A percentile compares a stretch with the other conserved stretches of the same genome.
phyloP scores from a whole-genome alignment of 2,113 vertebrate genomes.

The Misgurnus mizolepis region DNA sequence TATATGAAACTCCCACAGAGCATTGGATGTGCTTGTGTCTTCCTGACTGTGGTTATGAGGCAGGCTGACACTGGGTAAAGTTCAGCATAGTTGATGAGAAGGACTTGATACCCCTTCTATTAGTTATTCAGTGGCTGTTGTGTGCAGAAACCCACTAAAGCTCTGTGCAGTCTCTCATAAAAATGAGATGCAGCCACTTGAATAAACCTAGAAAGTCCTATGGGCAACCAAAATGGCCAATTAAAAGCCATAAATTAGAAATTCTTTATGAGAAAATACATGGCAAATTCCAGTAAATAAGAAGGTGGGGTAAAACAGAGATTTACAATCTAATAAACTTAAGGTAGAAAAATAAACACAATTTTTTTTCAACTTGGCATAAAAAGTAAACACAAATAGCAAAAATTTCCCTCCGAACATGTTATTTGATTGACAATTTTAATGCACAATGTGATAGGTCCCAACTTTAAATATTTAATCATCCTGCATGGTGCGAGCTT shows the following conservation, averaged over 20 bases:
- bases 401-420: too few relatives aligned
- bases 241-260: not conserved
- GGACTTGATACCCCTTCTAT: conserved; percentile 26
- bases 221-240: not conserved
- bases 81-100: conserved; percentile 8
- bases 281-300: conserved; percentile 20
- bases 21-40: not conserved
- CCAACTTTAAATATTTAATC: too few relatives aligned
- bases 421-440: too few relatives aligned
- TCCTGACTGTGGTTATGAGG: not conserved
- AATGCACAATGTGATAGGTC: too few relatives aligned
- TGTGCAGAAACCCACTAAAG: conserved; percentile 12
- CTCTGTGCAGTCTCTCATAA: conserved; percentile 28
- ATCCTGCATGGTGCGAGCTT: too few relatives aligned
- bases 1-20: conserved; percentile 3
- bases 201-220: not conserved
- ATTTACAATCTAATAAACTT: conserved; percentile 53
- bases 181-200: conserved; percentile 30
- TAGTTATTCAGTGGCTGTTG: conserved; percentile 40
- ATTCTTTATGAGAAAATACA: conserved; percentile 1
- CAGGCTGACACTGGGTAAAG: conserved; percentile 2
- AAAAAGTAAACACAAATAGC: too few relatives aligned
- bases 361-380: too few relatives aligned
- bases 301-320: not conserved
- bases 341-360: too few relatives aligned